Evolutionary conservation across 2,113 vertebrate genomes (phyloP), one percentile per base, ranked within the genome.

Genomic region (Puma concolor): DNA sequence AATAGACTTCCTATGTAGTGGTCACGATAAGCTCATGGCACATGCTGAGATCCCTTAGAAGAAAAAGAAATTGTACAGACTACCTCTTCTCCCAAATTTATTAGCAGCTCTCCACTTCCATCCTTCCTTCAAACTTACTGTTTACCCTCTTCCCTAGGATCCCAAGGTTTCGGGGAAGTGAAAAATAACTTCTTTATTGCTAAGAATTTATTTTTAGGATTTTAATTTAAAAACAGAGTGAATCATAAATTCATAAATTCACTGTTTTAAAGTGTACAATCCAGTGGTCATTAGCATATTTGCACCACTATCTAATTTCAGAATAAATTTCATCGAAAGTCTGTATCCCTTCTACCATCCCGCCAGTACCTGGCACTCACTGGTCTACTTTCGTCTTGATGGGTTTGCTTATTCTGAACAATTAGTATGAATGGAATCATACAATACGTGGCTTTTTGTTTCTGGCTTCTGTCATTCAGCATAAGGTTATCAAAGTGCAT

Each of bases 211-310:
- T 90, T 14, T 44, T 81, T 69, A 80, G n/a, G 13, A 23, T 77
- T 76, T 86, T 76, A 54, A 71, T 71, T 87, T 76, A 83, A 48
- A 48, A 91, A 5, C 50, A 81, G 21, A 3, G 27, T 17, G 11
- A 91, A 79, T 83, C 94, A 44, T 82, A 86, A 83, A 52, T 71
- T 83, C 94, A 38, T 82, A 86, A 79, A 63, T 71, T 25, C 50
- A 77, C 48, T 71, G 7, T 81, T 72, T 95, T 36, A 67, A 81
- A n/a, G 50, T 71, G 41, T 21, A 67, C 6, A 80, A 29, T 7
- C 14, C 48, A 64, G 27, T 52, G 27, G 54, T 81, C 23, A 15
- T 54, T 63, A 71, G 27, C 63, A 27, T 77, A 29, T 79, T 79
- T 60, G 64, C 16, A 82, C 16, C 17, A 50, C 86, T 93, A 77